Base-by-base conservation (phyloP, 2,797 vertebrate genomes). In the Pteronotus mesoamericanus region DNA sequence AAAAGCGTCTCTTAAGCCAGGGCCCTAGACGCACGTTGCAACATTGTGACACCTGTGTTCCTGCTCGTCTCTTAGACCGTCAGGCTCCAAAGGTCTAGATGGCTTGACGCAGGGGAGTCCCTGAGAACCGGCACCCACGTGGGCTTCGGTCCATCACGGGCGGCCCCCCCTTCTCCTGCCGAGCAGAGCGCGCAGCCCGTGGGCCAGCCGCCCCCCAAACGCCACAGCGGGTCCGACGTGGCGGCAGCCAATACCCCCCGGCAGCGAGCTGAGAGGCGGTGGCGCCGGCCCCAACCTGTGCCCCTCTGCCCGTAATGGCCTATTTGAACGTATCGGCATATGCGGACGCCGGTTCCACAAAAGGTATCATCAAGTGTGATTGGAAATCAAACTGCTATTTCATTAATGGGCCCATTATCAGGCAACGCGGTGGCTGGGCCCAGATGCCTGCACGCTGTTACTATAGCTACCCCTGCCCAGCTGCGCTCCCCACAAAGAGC, bases 331-430 rank as follows among this genome's bases (percentile, higher is more conserved):
- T 14, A 64, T 85, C 51, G 24, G 75, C 86, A 26, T 39, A 64
- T 34, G 68, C 92, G 91, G 80, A 89, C 93, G 87, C 74, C 91
- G 97, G 96, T 6, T 14, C 85, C 95, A 95, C 95, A 96, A 96
- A 98, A 98, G 97, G 87, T 96, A 34, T 97, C 96, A 96, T 97
- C 97, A 97, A 74, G 84, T 86, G 94, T 37, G 48, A 96, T 89
- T 96, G 97, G 97, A 97, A 98, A 98, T 98, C 98, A 98, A 98
- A 97, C 97, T 94, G 97, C 97, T 96, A 44, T 98, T 98, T 98
- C 96, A 97, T 96, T 98, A 98, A 97, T 97, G 97, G 96, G 16
- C 86, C 96, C 86, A 84, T 97, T 98, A 97, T 93, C 89, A 96
- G 97, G 92, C 95, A 80, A 39, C 37, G 44, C 66, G 24, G 94